phyloP scores from a whole-genome alignment of 2,113 vertebrate genomes.

The Carassius carassius region DNA sequence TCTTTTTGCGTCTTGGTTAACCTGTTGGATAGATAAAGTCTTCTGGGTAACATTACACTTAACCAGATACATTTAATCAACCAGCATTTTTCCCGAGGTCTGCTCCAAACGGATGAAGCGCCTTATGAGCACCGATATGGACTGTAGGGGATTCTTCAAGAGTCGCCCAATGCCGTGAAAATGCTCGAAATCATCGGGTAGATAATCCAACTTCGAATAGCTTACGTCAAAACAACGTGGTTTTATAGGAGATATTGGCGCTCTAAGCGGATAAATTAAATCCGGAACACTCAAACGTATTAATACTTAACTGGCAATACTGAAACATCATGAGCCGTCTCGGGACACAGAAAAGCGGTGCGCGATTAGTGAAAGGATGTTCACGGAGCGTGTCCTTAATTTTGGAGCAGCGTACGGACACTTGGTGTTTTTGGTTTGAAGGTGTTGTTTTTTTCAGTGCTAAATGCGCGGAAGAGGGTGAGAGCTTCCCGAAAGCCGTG shows the following conservation, averaged over 20 bases:
- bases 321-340: constrained; percentile 3
- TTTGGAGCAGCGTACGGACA: neutral
- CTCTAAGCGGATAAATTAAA: constrained; percentile 50
- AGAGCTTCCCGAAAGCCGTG: neutral
- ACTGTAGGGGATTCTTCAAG: constrained; percentile 19
- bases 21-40: constrained; percentile 12
- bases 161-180: constrained; percentile 3
- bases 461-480: neutral
- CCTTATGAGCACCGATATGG: constrained; percentile 14
- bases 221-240: constrained; percentile 41
- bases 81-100: neutral
- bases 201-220: constrained; percentile 25
- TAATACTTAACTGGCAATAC: constrained; percentile 34
- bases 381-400: neutral
- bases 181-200: constrained; percentile 31
- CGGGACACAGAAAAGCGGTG: constrained; percentile 27
- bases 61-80: neutral
- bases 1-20: neutral
- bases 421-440: neutral
- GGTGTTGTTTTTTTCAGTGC: neutral
- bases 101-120: constrained; percentile 12
- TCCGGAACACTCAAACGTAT: constrained; percentile 46
- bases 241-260: constrained; percentile 40
- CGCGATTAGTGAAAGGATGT: neutral
- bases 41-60: neutral